These are phyloP conservation scores for Chrysina gloriosa DNA, from an alignment of 2,888 invertebrate species.

Conservation along the genomic window DNA sequence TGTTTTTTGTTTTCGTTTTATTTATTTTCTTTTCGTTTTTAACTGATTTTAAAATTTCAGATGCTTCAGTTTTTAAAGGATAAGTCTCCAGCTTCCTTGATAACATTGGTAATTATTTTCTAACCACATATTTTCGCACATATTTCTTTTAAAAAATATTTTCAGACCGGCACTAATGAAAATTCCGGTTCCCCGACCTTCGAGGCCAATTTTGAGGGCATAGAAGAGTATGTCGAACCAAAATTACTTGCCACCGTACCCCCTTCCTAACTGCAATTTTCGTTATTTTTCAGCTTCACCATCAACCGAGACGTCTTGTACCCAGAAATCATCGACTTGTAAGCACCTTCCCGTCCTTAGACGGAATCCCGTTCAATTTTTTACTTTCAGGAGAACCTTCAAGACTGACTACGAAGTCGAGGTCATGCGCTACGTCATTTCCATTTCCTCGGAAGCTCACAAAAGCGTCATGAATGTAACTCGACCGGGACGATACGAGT, in stretches of 20 bases:
- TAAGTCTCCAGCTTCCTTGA: slow-evolving; percentile 18
- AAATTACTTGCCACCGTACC: not conserved
- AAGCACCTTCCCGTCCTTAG: no score
- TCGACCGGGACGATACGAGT: slow-evolving; percentile 81
- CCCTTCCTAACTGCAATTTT: no score
- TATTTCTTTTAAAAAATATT: slow-evolving; percentile 52
- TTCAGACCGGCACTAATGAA: slow-evolving; percentile 86
- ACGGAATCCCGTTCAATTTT: no score
- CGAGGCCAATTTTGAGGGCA: slow-evolving; percentile 88
- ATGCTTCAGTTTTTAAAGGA: slow-evolving; percentile 13
- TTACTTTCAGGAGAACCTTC: slow-evolving; percentile 81
- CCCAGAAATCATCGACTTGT: slow-evolving; percentile 89
- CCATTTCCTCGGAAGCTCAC: slow-evolving; percentile 95
- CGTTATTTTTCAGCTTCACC: slow-evolving; percentile 75
- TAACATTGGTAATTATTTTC: slow-evolving; percentile 31
- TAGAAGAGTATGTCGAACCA: slow-evolving; percentile 75
- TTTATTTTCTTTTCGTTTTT: no score
- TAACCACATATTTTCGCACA: not conserved
- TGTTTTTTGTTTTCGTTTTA: no score
- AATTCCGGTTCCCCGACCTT: slow-evolving; percentile 85
- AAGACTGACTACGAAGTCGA: slow-evolving; percentile 89
- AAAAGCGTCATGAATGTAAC: slow-evolving; percentile 86
- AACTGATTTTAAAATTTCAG: not conserved
- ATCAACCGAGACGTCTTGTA: slow-evolving; percentile 80
- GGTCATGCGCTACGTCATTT: slow-evolving; percentile 89